Evolutionary conservation across 1,140 invertebrate genomes (phyloP), one percentile per base, ranked within the genome.

Genomic region (Thalassaphorura encarpata): DNA sequence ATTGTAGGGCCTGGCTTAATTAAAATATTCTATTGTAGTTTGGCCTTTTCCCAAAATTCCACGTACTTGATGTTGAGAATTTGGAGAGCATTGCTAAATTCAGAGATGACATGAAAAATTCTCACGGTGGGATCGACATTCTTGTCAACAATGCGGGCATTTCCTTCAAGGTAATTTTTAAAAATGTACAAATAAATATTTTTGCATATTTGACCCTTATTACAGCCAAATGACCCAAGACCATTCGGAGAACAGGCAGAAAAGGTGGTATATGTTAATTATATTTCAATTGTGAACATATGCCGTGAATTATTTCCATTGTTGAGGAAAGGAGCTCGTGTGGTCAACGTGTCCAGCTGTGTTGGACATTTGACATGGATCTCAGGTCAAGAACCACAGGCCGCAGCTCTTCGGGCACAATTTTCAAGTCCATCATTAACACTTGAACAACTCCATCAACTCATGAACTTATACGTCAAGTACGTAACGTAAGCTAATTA

Each of bases 301-400:
- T 87, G 82, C 62, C 70, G 82, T 8, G 70, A 70, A 28, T 66
- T 89, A 1, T 84, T 86, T 67, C 84, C 85, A 8, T 59, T 88
- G 4, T 69, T 89, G 4, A 69, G 75, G 36, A 70, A 78, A 40
- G 77, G 82, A 66, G 83, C 80, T 6, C 76, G 81, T 69, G 82
- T 89, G 23, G 81, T 87, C 0, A 84, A 87, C 69, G 54, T 89
- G 0, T 86, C 83, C 0, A 87, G 85, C 70, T 77, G 77, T 28
- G 63, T 61, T 13, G 84, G 83, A 21, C 78, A 78, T 67, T 67
- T 83, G 19, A 72, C 68, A 19, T 67, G 66, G 49, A 79, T 78
- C 67, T 78, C 78, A 3, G 78, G 76, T 47, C 62, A 71, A 45
- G 68, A 69, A 40, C 57, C 70, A n/a, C 61, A 67, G 39, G 58